Evolutionary conservation across 1,140 invertebrate species (phyloP).

Genomic region (Battus philenor): DNA sequence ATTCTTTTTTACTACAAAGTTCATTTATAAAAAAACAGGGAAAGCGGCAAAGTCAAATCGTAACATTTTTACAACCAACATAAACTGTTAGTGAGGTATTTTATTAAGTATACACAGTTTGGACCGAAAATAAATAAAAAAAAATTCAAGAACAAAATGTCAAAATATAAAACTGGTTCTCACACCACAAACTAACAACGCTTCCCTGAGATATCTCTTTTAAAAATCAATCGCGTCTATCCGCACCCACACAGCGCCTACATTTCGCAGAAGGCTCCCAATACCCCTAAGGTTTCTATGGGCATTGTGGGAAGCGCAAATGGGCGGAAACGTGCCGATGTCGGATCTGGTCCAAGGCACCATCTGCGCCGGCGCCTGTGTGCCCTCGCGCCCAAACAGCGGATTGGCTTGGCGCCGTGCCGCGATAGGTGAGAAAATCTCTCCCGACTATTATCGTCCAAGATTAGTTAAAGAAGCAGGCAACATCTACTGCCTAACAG

Average conservation of each 20-base stretch:
- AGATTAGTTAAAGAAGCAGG: conserved; percentile 3
- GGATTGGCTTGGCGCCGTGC: conserved; percentile 42
- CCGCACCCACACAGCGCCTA: conserved; percentile 60
- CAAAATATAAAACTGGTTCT: not conserved
- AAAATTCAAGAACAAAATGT: not conserved
- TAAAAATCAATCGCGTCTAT: conserved; percentile 50
- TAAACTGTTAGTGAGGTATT: no score
- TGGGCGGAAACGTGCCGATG: conserved; percentile 52
- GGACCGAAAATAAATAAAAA: not conserved
- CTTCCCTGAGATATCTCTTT: conserved; percentile 42
- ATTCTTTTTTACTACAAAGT: no score
- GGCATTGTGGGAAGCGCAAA: conserved; percentile 58
- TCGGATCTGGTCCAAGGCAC: conserved; percentile 29
- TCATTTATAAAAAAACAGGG: not conserved
- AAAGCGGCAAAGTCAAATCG: not conserved
- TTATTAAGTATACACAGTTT: not conserved
- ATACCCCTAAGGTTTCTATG: conserved; percentile 39
- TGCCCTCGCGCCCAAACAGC: conserved; percentile 18
- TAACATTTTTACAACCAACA: no score
- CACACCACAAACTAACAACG: conserved; percentile 26
- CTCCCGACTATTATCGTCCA: conserved; percentile 32
- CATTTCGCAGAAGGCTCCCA: conserved; percentile 53
- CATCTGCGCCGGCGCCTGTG: conserved; percentile 52
- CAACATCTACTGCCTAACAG: conserved; percentile 3
- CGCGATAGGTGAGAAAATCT: conserved; percentile 66